Evolutionary conservation across 2,797 vertebrate species (phyloP), one percentile per base, ranked within the genome.

Genomic region (Bradypodion pumilum): DNA sequence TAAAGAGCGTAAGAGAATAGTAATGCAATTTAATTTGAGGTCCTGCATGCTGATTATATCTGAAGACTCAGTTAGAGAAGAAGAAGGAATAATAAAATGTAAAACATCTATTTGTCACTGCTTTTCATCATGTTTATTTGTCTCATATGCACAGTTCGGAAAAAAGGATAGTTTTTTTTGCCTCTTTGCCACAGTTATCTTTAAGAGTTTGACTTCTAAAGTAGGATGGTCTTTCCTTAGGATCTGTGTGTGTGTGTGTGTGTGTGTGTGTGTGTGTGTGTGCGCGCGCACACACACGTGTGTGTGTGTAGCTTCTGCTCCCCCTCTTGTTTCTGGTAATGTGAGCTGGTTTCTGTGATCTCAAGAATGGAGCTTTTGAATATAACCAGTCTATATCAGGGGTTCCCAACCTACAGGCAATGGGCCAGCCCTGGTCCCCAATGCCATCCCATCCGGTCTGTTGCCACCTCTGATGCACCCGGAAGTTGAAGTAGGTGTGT

Each of bases 51-150:
- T 83, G 79, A 46, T 82, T 78, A 81, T 0, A 0, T 75, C 37
- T 84, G 84, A 89, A 73, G 27, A 74, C 60, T 90, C 80, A 77
- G 0, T 68, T 52, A 87, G 87, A 37, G 75, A 90, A 83, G 35
- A 89, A 80, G 88, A 81, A 88, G 76, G 12, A 92, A 90, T 81
- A 88, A 89, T 81, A 90, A 88, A 90, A 90, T 86, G 75, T 70
- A 88, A 88, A 90, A 4, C 32, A 86, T 78, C 77, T 81, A 80
- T 62, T n/a, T 46, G 4, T 46, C 72, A 16, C 73, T 85, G 16
- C 27, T 19, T 86, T 84, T 90, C 65, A 74, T 35, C 62, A 49
- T 90, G 46, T 29, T 21, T 86, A 21, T 49, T 86, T 89, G 65
- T 82, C 89, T 90, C 49, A 49, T 16, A 78, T 8, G 56, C 2